Conservation (phyloP, 1,140 invertebrate species). For the Sipha flava region DNA sequence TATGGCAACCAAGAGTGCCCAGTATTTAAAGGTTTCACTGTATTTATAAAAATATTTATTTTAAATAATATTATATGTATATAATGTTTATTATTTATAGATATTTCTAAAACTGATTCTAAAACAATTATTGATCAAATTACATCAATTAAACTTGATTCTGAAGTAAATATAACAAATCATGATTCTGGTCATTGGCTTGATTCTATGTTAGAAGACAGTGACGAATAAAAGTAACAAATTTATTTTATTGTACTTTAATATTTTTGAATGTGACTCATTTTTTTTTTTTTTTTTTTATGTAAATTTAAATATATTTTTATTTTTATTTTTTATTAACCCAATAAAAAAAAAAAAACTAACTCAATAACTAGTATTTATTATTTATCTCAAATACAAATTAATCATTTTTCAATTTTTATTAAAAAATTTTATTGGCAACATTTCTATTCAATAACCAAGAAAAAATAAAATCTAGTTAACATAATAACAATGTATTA, state of each 20-base stretch:
- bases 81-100: not conserved
- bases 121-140: not conserved
- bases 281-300: too few relatives aligned
- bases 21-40: too few relatives aligned
- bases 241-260: too few relatives aligned
- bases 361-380: not conserved
- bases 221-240: not conserved
- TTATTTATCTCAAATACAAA: not conserved
- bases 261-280: too few relatives aligned
- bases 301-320: not conserved
- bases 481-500: too few relatives aligned
- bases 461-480: too few relatives aligned
- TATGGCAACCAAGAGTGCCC: too few relatives aligned
- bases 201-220: constrained; percentile 6
- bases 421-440: too few relatives aligned
- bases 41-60: not conserved
- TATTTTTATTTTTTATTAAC: not conserved
- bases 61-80: not conserved
- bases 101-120: not conserved
- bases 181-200: constrained; percentile 14
- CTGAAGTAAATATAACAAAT: not conserved
- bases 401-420: not conserved
- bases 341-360: not conserved
- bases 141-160: not conserved
- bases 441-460: too few relatives aligned